Percentiles rank a stretch among this genome's conserved stretches.
Conservation (phyloP, 2,888 invertebrate species). For the Agrotis segetum region DNA sequence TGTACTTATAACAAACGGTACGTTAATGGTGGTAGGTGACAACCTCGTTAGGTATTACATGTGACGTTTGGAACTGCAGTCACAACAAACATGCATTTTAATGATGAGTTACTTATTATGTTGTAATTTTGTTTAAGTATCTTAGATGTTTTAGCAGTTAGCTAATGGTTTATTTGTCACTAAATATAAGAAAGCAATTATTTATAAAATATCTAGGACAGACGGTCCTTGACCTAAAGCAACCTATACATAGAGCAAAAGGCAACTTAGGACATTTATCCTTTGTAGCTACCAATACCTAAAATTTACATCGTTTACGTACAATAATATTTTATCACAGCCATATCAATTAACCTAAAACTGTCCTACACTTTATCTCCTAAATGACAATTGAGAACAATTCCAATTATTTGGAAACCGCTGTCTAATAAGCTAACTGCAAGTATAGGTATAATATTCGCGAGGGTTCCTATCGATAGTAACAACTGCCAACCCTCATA, state of each 20-base stretch:
- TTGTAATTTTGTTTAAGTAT: background rate
- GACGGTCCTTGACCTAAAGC: too few species aligned
- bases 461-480: conserved; percentile 51
- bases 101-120: conserved; percentile 1
- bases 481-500: conserved; percentile 63
- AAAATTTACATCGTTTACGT: background rate
- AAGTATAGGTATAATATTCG: conserved; percentile 54
- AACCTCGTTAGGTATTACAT: conserved; percentile 37
- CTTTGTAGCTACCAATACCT: background rate
- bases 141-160: background rate
- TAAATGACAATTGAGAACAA: conserved; percentile 23
- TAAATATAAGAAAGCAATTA: too few species aligned
- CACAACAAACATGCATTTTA: conserved; percentile 41
- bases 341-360: conserved; percentile 11
- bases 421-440: conserved; percentile 54
- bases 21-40: conserved; percentile 21
- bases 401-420: conserved; percentile 58
- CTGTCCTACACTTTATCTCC: conserved; percentile 16
- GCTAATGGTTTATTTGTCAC: background rate
- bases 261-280: background rate
- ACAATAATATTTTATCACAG: conserved; percentile 1
- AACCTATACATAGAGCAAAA: background rate
- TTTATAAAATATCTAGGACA: too few species aligned
- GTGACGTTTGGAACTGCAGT: conserved; percentile 30
- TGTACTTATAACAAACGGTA: conserved; percentile 24